Base-by-base conservation (phyloP, 2,113 vertebrate genomes). In the Camelus bactrianus region DNA sequence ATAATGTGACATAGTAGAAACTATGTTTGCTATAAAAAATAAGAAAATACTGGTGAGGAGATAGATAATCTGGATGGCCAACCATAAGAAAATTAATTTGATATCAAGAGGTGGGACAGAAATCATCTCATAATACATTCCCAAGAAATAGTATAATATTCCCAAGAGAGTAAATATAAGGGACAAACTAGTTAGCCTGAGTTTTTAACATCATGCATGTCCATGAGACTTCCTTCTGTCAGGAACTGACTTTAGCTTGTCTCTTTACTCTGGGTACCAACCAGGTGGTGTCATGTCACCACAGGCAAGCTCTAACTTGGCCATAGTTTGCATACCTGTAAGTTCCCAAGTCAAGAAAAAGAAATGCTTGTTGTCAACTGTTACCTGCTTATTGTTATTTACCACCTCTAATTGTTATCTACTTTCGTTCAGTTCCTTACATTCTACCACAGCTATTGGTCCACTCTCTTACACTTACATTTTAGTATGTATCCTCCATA, bases 51-150 rank as follows among this genome's bases (percentile, higher is more conserved):
- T 83, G 20, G 65, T 65, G 79, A 90, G 24, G 28, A 69, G 13
- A 93, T 7, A 62, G 52, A 50, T 84, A 73, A 93, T 80, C 32
- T 85, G n/a, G 84, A 94, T 13, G 80, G n/a, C 4, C 19, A 95
- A 89, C 46, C 87, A 62, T 11, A 94, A 89, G 48, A 75, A 96
- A 86, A 75, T 70, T 84, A 92, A 84, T 76, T 77, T 90, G 84
- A 87, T 77, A 8, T 93, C 54, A 90, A 89, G 75, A 90, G 9
- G 12, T n/a, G 14, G 32, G 81, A 85, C 5, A 70, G 35, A 95
- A 96, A 94, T 81, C 46, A 94, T 73, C 6, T 50, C 24, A 93
- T 70, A 73, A 60, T 56, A 76, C 54, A 91, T 50, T 80, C 38
- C 38, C 58, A 91, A 93, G 79, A 90, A 95, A 76, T 14, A 80